Evolutionary conservation across 2,797 vertebrate species (phyloP), one percentile per base, ranked within the genome.

Genomic region (Poecilia velifera): DNA sequence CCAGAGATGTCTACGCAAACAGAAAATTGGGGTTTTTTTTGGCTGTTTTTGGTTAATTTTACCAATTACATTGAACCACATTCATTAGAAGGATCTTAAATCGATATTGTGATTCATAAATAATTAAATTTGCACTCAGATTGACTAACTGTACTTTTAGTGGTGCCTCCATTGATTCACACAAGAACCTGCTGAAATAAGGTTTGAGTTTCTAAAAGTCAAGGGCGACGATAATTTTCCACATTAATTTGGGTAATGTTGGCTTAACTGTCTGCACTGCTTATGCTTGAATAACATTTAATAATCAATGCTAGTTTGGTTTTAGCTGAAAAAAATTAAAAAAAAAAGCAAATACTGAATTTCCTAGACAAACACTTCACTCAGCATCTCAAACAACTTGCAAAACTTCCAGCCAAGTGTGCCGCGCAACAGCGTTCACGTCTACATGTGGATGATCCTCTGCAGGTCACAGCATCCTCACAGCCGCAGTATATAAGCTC

Each of bases 261-360:
- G 82, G 80, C 77, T 81, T 85, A 86, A 90, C 89, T 78, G 73
- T 73, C 78, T 74, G 73, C 72, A 34, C 82, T 78, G 83, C 79
- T 89, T 82, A 84, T 79, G 88, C 86, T 78, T 72, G 85, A 88
- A 87, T 90, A 89, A 88, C 89, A 90, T 89, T 87, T 87, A 90
- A 91, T 88, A 88, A 90, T 91, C 76, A 41, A 90, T 91, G 83
- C 79, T 88, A 88, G 92, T 92, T 92, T 86, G 77, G 80, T 86
- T 79, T 84, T 39, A 77, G 78, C 80, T 84, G 73, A 78, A 83
- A 78, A 46, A 78, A 55, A 31, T n/a, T 16, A 31, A 36, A 62
- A 36, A 36, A 62, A 36, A 18, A 64, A 90, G 88, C 92, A 91
- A 84, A 93, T 90, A 88, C 86, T 90, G 91, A 57, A 83, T 80